These are phyloP conservation scores for Plagodis dolabraria DNA, from an alignment of 2,888 invertebrate genomes.

Conservation along the genomic window DNA sequence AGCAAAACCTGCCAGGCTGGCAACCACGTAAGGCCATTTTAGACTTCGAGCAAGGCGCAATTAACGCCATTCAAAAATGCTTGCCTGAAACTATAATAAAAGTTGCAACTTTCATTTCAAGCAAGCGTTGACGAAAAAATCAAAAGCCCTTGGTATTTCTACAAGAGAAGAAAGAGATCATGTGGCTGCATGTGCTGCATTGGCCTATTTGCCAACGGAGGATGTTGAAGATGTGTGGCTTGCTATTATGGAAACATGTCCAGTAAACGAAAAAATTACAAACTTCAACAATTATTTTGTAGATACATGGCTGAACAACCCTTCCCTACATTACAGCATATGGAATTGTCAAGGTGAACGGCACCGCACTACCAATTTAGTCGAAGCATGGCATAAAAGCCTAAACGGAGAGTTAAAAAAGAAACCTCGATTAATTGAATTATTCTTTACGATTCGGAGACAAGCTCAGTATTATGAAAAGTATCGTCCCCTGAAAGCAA, in stretches of 20 bases:
- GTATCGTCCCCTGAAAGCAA: no score
- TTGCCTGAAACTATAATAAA: no score
- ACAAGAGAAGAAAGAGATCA: neutral
- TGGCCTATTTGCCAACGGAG: neutral
- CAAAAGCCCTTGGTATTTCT: no score
- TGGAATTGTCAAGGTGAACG: neutral
- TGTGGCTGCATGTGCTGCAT: constrained; percentile 1
- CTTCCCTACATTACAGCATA: neutral
- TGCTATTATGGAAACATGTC: neutral
- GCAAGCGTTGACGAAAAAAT: no score
- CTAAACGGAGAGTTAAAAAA: neutral
- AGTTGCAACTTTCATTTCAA: no score
- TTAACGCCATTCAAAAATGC: no score
- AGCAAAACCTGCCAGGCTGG: no score
- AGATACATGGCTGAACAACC: neutral
- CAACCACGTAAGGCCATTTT: no score
- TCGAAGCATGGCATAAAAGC: constrained; percentile 3
- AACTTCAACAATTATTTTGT: neutral
- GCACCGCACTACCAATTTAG: neutral
- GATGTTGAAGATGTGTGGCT: constrained; percentile 1
- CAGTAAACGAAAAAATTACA: neutral
- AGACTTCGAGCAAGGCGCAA: no score
- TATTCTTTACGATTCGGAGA: neutral
- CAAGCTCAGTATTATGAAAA: no score
- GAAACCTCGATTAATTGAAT: neutral